Percentiles rank a stretch among this genome's conserved stretches.
Evolutionary conservation across 2,888 invertebrate genomes (phyloP).

Genomic region (Brachyptera risi): DNA sequence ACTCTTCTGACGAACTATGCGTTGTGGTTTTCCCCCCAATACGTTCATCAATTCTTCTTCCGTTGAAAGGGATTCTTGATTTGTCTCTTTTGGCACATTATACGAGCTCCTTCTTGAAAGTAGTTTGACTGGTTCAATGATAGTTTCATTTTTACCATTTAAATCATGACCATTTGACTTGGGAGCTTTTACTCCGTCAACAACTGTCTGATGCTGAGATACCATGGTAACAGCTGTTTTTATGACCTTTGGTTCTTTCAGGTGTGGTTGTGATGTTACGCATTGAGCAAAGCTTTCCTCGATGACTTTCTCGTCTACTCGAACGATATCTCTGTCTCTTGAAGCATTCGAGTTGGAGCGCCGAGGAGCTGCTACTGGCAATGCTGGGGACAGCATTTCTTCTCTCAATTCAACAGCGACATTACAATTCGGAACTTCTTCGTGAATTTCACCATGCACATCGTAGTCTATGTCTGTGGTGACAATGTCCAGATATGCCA

Average conservation of each 20-base stretch:
- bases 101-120: not conserved
- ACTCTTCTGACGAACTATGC: too few relatives aligned
- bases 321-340: not conserved
- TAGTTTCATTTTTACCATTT: too few relatives aligned
- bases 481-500: not conserved
- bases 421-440: not conserved
- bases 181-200: too few relatives aligned
- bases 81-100: not conserved
- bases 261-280: too few relatives aligned
- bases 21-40: too few relatives aligned
- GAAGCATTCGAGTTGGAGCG: not conserved
- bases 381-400: not conserved
- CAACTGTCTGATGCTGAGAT: too few relatives aligned
- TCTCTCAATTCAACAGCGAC: not conserved
- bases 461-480: not conserved
- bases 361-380: not conserved
- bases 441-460: too few relatives aligned
- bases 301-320: not conserved
- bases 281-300: too few relatives aligned
- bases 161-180: too few relatives aligned
- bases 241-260: too few relatives aligned
- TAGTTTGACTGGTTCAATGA: constrained; percentile 15
- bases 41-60: too few relatives aligned
- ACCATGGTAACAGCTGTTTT: too few relatives aligned
- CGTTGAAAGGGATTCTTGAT: not conserved